Percentiles rank a stretch among this genome's conserved stretches.
These are phyloP conservation scores for Himalopsyche tibetana DNA, from an alignment of 2,888 invertebrate species.

Conservation along the genomic window DNA sequence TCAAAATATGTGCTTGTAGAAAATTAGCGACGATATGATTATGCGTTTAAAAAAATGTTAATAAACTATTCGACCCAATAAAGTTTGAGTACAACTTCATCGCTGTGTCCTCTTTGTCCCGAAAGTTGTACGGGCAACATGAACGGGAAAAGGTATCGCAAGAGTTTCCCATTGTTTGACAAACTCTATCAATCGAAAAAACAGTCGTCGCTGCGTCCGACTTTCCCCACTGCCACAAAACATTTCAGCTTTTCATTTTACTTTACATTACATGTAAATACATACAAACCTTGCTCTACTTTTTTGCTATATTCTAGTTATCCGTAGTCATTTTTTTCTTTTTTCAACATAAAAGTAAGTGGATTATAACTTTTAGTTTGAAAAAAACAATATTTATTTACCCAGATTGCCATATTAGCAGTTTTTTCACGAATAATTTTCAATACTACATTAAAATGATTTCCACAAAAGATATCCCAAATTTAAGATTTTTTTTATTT, in stretches of 20 bases:
- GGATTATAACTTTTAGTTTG: background rate
- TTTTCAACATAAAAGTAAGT: background rate
- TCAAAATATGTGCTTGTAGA: too few relatives aligned
- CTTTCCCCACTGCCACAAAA: slow-evolving; percentile 37
- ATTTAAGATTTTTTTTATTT: too few relatives aligned
- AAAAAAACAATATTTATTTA: too few relatives aligned
- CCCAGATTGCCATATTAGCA: too few relatives aligned
- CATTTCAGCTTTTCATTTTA: slow-evolving; percentile 27
- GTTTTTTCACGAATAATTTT: too few relatives aligned
- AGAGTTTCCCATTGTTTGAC: slow-evolving; percentile 60
- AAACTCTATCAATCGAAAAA: slow-evolving; percentile 62
- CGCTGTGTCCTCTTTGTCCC: slow-evolving; percentile 49
- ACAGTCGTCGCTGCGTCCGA: slow-evolving; percentile 39
- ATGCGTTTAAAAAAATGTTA: too few relatives aligned
- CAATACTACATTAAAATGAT: too few relatives aligned
- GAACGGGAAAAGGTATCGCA: slow-evolving; percentile 56
- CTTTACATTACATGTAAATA: background rate
- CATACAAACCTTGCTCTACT: background rate
- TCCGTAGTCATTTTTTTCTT: background rate
- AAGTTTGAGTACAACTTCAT: slow-evolving; percentile 1
- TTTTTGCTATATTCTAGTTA: background rate
- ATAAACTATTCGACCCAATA: background rate
- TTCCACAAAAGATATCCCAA: too few relatives aligned
- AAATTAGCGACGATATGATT: too few relatives aligned
- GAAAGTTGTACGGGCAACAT: slow-evolving; percentile 58